Percentiles rank a stretch among this genome's conserved stretches.
Conservation (phyloP, 2,113 vertebrate genomes). For the Dascyllus trimaculatus region DNA sequence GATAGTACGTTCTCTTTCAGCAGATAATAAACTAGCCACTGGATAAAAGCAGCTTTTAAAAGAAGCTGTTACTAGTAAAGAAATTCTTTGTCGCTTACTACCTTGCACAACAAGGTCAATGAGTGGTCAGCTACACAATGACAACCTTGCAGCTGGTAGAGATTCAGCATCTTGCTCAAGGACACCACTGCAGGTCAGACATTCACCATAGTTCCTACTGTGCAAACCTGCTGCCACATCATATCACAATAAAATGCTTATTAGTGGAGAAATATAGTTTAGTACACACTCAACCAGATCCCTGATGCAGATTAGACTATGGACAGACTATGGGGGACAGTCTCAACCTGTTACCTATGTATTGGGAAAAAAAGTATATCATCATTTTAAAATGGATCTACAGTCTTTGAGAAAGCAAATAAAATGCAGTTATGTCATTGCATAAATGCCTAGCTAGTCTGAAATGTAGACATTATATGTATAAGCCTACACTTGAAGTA, state of each 20-base stretch:
- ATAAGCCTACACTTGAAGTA: background rate
- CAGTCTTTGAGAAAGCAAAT: no score
- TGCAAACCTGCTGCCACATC: conserved; percentile 12
- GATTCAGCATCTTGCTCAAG: conserved; percentile 23
- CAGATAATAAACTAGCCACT: background rate
- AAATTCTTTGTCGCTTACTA: background rate
- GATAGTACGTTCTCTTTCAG: background rate
- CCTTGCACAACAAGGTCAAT: conserved; percentile 16
- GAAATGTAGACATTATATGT: background rate
- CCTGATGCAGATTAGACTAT: no score
- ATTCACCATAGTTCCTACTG: conserved; percentile 9
- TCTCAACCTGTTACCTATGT: no score
- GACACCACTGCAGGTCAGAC: conserved; percentile 28
- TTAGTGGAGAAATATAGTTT: background rate
- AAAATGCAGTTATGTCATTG: no score
- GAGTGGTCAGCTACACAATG: conserved; percentile 7
- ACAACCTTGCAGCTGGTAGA: conserved; percentile 17
- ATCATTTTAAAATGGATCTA: no score
- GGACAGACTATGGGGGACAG: no score
- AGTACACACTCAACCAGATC: background rate
- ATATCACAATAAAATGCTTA: background rate
- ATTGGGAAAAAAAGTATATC: no score
- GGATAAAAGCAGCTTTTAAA: conserved; percentile 8
- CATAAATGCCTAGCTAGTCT: no score
- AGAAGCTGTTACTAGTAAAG: conserved; percentile 3